Percentiles rank a stretch among this genome's conserved stretches.
Evolutionary conservation across 2,797 vertebrate species (phyloP).

Genomic region (Myiotriccus ornatus): DNA sequence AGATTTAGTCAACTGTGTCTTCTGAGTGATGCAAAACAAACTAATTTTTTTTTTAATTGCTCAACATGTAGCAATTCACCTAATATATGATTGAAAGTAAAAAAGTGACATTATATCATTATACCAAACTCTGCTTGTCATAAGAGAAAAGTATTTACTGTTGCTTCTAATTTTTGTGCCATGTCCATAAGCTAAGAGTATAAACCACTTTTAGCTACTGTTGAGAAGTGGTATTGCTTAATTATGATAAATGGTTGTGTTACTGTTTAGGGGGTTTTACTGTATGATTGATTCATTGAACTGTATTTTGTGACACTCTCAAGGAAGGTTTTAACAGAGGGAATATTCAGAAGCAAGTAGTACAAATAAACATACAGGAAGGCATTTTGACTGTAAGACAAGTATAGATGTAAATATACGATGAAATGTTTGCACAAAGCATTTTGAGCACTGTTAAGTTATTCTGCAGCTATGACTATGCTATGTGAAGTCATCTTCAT

Average conservation of each 20-base stretch:
- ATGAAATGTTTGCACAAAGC: conserved; percentile 22
- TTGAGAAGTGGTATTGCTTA: background rate
- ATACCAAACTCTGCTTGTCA: background rate
- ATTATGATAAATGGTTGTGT: background rate
- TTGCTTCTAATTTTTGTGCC: background rate
- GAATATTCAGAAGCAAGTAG: background rate
- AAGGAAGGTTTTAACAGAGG: background rate
- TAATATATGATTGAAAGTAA: background rate
- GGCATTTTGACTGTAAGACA: conserved; percentile 8
- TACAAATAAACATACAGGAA: conserved; percentile 25
- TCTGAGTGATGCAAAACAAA: background rate
- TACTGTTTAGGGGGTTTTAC: background rate
- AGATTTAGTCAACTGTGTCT: background rate
- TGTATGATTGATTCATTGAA: background rate
- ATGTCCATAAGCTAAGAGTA: background rate
- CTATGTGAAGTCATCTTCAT: background rate
- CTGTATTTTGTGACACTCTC: background rate
- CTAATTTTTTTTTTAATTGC: background rate
- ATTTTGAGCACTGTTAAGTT: conserved; percentile 5
- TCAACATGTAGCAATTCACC: background rate
- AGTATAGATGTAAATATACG: background rate
- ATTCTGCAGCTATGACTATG: background rate
- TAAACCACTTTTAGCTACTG: background rate
- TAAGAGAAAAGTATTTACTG: background rate
- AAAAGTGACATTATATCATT: background rate